Conservation (phyloP, 2,888 invertebrate genomes). For the Polydrusus cervinus region DNA sequence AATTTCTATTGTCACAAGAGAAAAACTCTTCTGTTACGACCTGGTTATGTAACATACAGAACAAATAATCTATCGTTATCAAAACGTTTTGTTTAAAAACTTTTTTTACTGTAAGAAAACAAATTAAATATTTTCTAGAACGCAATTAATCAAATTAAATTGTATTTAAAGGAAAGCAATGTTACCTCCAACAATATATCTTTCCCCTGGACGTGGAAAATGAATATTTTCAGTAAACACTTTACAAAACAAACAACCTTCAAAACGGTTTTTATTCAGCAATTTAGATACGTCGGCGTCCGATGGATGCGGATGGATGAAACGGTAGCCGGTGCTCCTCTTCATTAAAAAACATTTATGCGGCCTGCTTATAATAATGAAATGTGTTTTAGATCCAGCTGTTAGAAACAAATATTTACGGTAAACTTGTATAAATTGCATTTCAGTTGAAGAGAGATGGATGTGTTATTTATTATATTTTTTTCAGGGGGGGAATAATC, state of each 20-base stretch:
- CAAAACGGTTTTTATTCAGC: constrained; percentile 46
- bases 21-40: too few species aligned
- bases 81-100: too few species aligned
- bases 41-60: too few species aligned
- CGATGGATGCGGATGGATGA: constrained; percentile 44
- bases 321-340: constrained; percentile 41
- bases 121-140: too few species aligned
- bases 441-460: constrained; percentile 36
- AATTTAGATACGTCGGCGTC: constrained; percentile 38
- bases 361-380: constrained; percentile 58
- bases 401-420: constrained; percentile 56
- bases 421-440: constrained; percentile 57
- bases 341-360: constrained; percentile 59
- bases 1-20: too few species aligned
- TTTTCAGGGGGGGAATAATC: constrained; percentile 26
- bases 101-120: too few species aligned
- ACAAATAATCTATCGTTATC: too few species aligned
- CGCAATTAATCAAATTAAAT: too few species aligned
- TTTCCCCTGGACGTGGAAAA: not conserved
- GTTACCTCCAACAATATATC: too few species aligned
- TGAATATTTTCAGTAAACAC: constrained; percentile 23
- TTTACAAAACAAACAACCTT: constrained; percentile 40
- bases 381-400: constrained; percentile 57
- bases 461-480: constrained; percentile 39
- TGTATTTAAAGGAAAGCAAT: too few species aligned